Percentiles rank a stretch among this genome's conserved stretches.
phyloP scores from a whole-genome alignment of 2,113 vertebrate species.

The Alexandromys fortis region DNA sequence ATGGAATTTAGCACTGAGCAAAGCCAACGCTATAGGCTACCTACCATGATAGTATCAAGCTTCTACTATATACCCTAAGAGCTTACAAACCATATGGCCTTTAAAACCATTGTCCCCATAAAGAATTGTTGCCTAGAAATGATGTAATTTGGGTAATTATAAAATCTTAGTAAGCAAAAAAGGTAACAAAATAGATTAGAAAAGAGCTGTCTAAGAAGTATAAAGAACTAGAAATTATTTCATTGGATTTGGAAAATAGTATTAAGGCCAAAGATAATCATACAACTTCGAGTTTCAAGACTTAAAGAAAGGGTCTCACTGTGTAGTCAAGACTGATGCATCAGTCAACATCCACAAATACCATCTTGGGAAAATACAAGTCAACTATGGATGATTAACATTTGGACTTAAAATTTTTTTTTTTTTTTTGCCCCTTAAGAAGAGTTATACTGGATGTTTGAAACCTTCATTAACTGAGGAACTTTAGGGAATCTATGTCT shows the following conservation, averaged over 20 bases:
- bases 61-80: not conserved
- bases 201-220: not conserved
- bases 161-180: not conserved
- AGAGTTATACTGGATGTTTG: constrained; percentile 82
- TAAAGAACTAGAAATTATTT: constrained; percentile 9
- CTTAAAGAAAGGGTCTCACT: not conserved
- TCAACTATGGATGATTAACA: not conserved
- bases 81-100: not conserved
- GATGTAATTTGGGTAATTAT: not conserved
- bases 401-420: not conserved
- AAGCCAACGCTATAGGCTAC: not conserved
- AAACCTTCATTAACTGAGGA: constrained; percentile 83
- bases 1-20: not conserved
- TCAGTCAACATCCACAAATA: not conserved
- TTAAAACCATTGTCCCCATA: not conserved
- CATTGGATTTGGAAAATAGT: not conserved
- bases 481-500: constrained; percentile 82
- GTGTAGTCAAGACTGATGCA: not conserved
- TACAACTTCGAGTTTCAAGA: no score
- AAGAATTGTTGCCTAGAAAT: not conserved
- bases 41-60: not conserved
- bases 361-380: not conserved
- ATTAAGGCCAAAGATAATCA: not conserved
- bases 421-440: constrained; percentile 58
- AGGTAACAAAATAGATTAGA: not conserved